These are phyloP conservation scores for Panzeria rudis DNA, from an alignment of 2,888 invertebrate genomes.

Conservation along the genomic window DNA sequence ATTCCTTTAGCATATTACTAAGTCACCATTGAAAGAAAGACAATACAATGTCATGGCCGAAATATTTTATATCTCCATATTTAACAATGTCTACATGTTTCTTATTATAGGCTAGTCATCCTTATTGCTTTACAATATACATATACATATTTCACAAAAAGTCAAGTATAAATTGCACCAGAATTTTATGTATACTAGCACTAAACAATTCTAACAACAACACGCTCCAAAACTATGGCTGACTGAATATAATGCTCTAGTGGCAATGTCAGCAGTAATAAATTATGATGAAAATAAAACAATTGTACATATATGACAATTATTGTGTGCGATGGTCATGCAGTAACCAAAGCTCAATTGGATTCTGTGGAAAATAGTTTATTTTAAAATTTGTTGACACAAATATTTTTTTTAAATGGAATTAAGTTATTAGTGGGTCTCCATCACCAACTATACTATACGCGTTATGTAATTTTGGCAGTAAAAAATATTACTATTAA, in stretches of 20 bases:
- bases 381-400: neutral
- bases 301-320: constrained; percentile 33
- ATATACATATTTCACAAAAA: neutral
- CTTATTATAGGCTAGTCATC: constrained; percentile 3
- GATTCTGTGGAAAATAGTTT: neutral
- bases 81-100: neutral
- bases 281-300: constrained; percentile 26
- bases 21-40: too few relatives aligned
- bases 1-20: too few relatives aligned
- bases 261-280: constrained; percentile 41
- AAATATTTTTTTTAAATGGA: too few relatives aligned
- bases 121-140: neutral
- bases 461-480: too few relatives aligned
- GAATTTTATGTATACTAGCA: neutral
- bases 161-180: constrained; percentile 22
- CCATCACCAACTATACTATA: too few relatives aligned
- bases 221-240: neutral
- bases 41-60: neutral
- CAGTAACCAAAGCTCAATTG: neutral
- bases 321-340: neutral
- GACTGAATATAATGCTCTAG: constrained; percentile 8
- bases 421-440: too few relatives aligned
- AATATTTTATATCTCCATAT: neutral
- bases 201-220: neutral
- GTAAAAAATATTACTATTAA: too few relatives aligned